phyloP scores from a whole-genome alignment of 2,113 vertebrate genomes.

The Cyprinus carpio region DNA sequence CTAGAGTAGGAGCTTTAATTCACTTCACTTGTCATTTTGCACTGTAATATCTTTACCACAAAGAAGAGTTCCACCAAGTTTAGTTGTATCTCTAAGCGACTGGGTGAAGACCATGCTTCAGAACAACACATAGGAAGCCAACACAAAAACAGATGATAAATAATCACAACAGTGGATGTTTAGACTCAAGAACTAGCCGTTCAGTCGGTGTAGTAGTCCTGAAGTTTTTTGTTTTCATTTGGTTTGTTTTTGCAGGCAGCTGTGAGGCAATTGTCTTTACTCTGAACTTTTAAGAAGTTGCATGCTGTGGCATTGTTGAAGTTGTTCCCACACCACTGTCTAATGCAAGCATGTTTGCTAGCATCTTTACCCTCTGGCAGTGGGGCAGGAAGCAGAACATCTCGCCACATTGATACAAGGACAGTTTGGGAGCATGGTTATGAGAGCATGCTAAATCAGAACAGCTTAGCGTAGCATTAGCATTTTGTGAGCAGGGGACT shows the following conservation, averaged over 20 bases:
- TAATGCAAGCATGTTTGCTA: constrained; percentile 8
- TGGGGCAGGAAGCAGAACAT: background rate
- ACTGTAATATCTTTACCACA: constrained; percentile 29
- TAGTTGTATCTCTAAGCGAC: background rate
- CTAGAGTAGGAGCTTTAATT: constrained; percentile 40
- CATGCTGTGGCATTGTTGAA: background rate
- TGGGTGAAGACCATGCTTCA: background rate
- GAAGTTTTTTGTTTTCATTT: background rate
- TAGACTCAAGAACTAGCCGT: background rate
- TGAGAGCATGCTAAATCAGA: constrained; percentile 40
- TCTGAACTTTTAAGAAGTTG: constrained; percentile 22
- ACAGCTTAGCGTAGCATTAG: constrained; percentile 33
- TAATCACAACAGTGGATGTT: background rate
- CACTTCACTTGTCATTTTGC: constrained; percentile 42
- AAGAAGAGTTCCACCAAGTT: background rate
- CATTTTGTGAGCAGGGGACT: constrained; percentile 6
- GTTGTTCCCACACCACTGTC: background rate
- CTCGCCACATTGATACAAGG: constrained; percentile 12
- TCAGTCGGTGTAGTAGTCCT: background rate
- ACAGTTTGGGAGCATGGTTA: constrained; percentile 30
- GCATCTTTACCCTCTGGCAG: constrained; percentile 1
- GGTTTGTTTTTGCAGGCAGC: background rate
- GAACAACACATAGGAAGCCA: background rate
- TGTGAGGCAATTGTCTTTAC: background rate
- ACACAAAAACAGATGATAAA: background rate